Conservation (phyloP, 2,888 invertebrate species). For the Campoplex nolae region DNA sequence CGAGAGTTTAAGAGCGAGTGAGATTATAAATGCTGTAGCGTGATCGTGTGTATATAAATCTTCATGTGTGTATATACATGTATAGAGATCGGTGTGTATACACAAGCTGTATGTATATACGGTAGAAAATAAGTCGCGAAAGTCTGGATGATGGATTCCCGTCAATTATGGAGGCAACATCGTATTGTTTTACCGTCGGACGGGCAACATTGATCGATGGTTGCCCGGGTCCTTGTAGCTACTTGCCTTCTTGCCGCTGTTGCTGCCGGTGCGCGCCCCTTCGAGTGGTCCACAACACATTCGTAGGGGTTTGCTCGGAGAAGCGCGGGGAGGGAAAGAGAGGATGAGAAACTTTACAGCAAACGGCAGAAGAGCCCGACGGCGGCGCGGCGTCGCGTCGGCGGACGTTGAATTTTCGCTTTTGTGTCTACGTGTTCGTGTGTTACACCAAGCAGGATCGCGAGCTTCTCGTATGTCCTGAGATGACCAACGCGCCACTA, state of each 20-base stretch:
- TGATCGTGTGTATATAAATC: conserved; percentile 39
- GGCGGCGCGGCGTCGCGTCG: conserved; percentile 66
- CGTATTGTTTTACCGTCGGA: conserved; percentile 84
- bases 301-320: conserved; percentile 62
- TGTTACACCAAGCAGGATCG: conserved; percentile 63
- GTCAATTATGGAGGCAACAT: conserved; percentile 84
- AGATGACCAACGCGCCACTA: conserved; percentile 74
- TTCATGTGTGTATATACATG: conserved; percentile 3
- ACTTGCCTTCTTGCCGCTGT: conserved; percentile 77
- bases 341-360: conserved; percentile 49
- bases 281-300: conserved; percentile 69
- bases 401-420: conserved; percentile 64
- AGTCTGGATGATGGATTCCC: conserved; percentile 84
- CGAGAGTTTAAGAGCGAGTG: conserved; percentile 38
- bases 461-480: conserved; percentile 70
- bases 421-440: conserved; percentile 22
- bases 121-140: conserved; percentile 75
- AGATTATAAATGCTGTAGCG: conserved; percentile 57
- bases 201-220: conserved; percentile 84
- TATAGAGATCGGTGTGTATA: neutral
- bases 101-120: conserved; percentile 38
- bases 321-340: conserved; percentile 6
- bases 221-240: conserved; percentile 78
- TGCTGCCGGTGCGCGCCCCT: conserved; percentile 60
- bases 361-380: conserved; percentile 53